Conservation (phyloP, 1,140 invertebrate genomes). For the Gonatopus flavifemur region DNA sequence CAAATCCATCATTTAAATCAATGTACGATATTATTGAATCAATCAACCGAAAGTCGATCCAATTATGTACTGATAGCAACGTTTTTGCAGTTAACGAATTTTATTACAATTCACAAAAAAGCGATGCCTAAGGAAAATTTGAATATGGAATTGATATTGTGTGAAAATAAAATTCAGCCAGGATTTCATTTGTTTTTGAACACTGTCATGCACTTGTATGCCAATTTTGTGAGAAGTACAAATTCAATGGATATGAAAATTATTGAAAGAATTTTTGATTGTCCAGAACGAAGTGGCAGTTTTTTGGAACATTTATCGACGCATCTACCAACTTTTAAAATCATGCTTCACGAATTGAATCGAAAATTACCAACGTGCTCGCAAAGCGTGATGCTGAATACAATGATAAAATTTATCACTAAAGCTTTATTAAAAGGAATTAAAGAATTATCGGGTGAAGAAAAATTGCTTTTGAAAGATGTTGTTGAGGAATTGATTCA, state of each 20-base stretch:
- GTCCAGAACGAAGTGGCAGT: constrained; percentile 20
- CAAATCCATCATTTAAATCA: no score
- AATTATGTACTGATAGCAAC: constrained; percentile 20
- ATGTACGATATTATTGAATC: background rate
- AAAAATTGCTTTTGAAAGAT: background rate
- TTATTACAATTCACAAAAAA: background rate
- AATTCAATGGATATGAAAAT: constrained; percentile 7
- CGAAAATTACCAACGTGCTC: background rate
- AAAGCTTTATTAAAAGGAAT: constrained; percentile 1
- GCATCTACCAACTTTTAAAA: constrained; percentile 3
- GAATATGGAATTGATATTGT: background rate
- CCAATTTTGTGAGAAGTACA: constrained; percentile 7
- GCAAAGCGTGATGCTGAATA: constrained; percentile 8
- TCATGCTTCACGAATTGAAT: constrained; percentile 15
- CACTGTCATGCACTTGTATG: constrained; percentile 20
- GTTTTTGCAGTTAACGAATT: constrained; percentile 8
- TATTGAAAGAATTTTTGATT: constrained; percentile 23
- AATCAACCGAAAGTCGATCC: no score
- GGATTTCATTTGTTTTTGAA: constrained; percentile 41
- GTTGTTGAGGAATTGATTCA: constrained; percentile 1
- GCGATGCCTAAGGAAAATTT: background rate
- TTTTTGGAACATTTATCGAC: constrained; percentile 24
- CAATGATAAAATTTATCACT: constrained; percentile 18
- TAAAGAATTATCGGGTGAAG: background rate
- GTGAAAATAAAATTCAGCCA: constrained; percentile 20